Conservation (phyloP, 1,140 invertebrate genomes). For the Stegodyphus mimosarum region DNA sequence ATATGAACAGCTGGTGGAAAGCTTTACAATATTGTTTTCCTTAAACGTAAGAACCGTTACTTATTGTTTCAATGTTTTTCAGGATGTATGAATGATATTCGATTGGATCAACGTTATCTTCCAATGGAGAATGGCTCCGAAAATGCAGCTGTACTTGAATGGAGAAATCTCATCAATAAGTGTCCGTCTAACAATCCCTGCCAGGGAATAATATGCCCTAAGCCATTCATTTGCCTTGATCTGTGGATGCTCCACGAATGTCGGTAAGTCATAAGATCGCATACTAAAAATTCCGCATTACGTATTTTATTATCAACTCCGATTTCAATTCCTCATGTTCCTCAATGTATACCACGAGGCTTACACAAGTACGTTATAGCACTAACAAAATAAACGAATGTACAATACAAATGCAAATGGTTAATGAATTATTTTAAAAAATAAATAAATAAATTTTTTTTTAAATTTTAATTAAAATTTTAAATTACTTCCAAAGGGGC, state of each 20-base stretch:
- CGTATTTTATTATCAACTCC: too few species aligned
- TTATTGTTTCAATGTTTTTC: constrained; percentile 29
- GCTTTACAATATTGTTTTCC: too few species aligned
- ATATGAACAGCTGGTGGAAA: too few species aligned
- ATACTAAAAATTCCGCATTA: neutral
- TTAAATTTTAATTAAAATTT: too few species aligned
- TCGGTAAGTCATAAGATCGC: constrained; percentile 75
- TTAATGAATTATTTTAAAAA: too few species aligned
- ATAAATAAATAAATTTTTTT: too few species aligned
- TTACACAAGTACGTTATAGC: too few species aligned
- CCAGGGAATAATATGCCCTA: constrained; percentile 88
- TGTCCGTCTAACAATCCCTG: constrained; percentile 96
- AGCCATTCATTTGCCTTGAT: constrained; percentile 95
- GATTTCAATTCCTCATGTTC: too few species aligned
- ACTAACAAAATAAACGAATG: too few species aligned
- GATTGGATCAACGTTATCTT: constrained; percentile 91
- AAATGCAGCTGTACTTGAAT: constrained; percentile 93
- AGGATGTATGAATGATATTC: constrained; percentile 86
- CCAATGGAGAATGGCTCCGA: constrained; percentile 90
- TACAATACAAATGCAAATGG: too few species aligned
- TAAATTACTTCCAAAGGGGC: too few species aligned
- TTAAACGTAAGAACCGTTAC: neutral
- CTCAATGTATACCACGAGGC: too few species aligned
- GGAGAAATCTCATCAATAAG: constrained; percentile 86
- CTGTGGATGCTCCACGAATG: constrained; percentile 97